Base-by-base conservation (phyloP, 2,797 vertebrate species). In the Falco cherrug region DNA sequence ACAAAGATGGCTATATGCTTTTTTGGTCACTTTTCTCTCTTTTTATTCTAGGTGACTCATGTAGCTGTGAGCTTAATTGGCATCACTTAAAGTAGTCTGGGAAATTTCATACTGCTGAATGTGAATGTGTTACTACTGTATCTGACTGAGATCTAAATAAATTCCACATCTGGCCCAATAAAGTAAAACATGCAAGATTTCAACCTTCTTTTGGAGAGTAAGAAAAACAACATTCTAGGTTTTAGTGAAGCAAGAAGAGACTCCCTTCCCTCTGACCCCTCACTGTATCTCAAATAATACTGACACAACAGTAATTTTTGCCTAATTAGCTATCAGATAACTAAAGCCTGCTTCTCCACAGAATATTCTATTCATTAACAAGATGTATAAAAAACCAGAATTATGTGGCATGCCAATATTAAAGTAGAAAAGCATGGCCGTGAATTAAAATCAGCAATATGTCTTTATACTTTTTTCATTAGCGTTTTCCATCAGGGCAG, bases 31-130 rank as follows among this genome's bases (percentile, higher is more conserved):
- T 94, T 94, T 89, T 48, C 47, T 97, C 70, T 94, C 77, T 92
- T 96, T 97, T 89, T 87, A 94, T 96, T 89, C 65, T 93, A 96
- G 95, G 96, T 97, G 96, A 97, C 96, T 98, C 97, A 97, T 86
- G 91, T 79, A 95, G 80, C 96, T 96, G 61, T 95, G 95, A 96
- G 93, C 91, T 95, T 98, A 98, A 98, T 39, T 98, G 98, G 96
- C 95, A 97, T 81, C 90, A 95, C 79, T 97, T 95, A 75, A 89
- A 96, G 96, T 51, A 90, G 74, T 89, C 67, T 85, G 89, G 92
- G 89, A 97, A 96, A 97, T 97, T 97, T 98, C 96, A 96, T 96
- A 91, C 90, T 69, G 87, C 94, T 88, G 97, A 92, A 97, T 97
- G 87, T n/a, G 91, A 95, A 96, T 67, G 92, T 95, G 96, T 95